Conservation (phyloP, 2,797 vertebrate species). For the Paratrypauchen microcephalus region DNA sequence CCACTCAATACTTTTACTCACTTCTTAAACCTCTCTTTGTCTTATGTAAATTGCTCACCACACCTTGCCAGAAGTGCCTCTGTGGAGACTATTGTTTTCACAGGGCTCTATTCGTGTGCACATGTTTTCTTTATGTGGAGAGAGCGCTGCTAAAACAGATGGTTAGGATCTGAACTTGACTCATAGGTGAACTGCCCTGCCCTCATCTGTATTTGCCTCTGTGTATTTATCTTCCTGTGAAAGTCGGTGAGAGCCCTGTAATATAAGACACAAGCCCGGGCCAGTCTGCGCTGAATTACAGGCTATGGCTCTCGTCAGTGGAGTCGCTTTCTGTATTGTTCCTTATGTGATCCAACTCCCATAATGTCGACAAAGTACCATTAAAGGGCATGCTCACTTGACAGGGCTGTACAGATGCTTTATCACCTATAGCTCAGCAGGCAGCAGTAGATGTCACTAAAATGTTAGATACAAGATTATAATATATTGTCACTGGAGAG, state of each 20-base stretch:
- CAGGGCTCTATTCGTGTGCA: conserved; percentile 26
- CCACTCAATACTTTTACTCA: neutral
- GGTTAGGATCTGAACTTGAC: conserved; percentile 55
- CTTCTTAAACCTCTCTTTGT: neutral
- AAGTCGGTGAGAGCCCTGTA: conserved; percentile 64
- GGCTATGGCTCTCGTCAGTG: conserved; percentile 58
- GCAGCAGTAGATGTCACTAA: too few species aligned
- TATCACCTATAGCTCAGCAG: conserved; percentile 22
- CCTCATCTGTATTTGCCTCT: conserved; percentile 34
- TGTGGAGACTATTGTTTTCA: conserved; percentile 51
- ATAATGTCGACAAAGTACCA: conserved; percentile 63
- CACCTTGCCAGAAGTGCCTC: conserved; percentile 25
- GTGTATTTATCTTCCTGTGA: conserved; percentile 66
- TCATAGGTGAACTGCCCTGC: conserved; percentile 61
- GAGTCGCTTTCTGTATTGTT: conserved; percentile 63
- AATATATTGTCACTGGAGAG: neutral
- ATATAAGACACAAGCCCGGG: conserved; percentile 68
- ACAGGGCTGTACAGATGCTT: conserved; percentile 55
- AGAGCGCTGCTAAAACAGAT: conserved; percentile 49
- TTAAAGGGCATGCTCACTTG: conserved; percentile 58
- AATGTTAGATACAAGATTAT: conserved; percentile 20
- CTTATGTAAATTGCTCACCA: conserved; percentile 19
- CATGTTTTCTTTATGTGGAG: conserved; percentile 53
- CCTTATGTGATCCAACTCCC: conserved; percentile 48
- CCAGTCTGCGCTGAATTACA: conserved; percentile 71